phyloP scores from a whole-genome alignment of 2,113 vertebrate species.

The Colinus virginianus region DNA sequence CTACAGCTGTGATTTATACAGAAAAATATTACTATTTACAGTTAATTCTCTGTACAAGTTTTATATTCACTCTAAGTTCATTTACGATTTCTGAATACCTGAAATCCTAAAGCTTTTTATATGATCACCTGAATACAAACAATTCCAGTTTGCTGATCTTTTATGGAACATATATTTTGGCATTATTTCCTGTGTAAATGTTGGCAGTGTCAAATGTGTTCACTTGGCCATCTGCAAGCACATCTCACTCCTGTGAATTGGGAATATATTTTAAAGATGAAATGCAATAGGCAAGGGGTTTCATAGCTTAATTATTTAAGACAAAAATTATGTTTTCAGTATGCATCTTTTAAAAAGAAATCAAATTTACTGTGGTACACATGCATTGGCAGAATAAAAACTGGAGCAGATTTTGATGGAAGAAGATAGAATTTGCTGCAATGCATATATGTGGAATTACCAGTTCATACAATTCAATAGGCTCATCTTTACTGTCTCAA shows the following conservation, averaged over 20 bases:
- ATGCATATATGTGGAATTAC: neutral
- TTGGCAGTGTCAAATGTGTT: neutral
- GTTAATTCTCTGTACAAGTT: neutral
- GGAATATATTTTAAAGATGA: slow-evolving; percentile 6
- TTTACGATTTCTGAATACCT: neutral
- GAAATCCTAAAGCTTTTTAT: neutral
- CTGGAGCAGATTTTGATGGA: neutral
- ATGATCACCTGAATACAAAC: neutral
- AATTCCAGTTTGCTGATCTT: neutral
- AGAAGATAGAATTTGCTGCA: neutral
- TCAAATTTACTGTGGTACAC: neutral
- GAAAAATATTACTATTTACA: neutral
- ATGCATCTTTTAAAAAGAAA: neutral
- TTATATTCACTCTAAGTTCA: neutral
- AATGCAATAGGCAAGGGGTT: neutral
- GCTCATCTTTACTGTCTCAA: neutral
- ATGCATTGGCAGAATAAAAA: neutral
- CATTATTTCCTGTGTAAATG: neutral
- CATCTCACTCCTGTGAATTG: neutral
- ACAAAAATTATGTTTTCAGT: neutral
- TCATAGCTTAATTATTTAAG: neutral
- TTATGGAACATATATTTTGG: neutral
- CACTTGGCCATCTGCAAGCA: neutral
- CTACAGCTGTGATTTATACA: neutral
- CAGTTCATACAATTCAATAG: neutral